phyloP scores from a whole-genome alignment of 2,797 vertebrate species.

The Crax fasciolata region DNA sequence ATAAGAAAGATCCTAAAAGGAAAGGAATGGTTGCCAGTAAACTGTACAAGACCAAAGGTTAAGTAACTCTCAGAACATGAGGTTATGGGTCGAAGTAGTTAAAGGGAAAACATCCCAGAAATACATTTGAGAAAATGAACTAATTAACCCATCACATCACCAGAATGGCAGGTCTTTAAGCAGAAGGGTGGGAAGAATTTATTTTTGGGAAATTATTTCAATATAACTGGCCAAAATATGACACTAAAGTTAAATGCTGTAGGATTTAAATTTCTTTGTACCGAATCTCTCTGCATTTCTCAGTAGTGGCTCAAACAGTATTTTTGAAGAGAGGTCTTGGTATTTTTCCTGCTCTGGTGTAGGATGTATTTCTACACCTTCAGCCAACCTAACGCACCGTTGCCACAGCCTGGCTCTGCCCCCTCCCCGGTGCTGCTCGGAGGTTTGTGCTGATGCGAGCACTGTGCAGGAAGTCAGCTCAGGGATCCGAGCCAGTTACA shows the following conservation, averaged over 20 bases:
- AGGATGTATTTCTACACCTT: conserved; percentile 9
- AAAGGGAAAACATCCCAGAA: conserved; percentile 60
- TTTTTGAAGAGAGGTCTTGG: neutral
- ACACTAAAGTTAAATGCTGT: neutral
- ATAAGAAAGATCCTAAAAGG: conserved; percentile 49
- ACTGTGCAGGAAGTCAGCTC: neutral
- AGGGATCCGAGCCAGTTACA: conserved; percentile 30
- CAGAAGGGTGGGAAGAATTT: conserved; percentile 33
- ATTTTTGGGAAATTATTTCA: conserved; percentile 1
- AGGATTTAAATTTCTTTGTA: conserved; percentile 17
- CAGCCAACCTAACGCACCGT: neutral
- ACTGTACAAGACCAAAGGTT: conserved; percentile 60
- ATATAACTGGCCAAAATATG: neutral
- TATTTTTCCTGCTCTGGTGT: neutral
- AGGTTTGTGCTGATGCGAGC: conserved; percentile 33
- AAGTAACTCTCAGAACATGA: conserved; percentile 66
- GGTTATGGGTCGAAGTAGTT: conserved; percentile 61
- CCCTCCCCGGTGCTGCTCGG: neutral
- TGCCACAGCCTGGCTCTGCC: neutral
- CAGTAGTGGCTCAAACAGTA: neutral
- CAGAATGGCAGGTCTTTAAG: conserved; percentile 59
- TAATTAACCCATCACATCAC: conserved; percentile 60
- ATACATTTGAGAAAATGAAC: conserved; percentile 63
- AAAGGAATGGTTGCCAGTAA: conserved; percentile 62
- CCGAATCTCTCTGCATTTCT: neutral